phyloP scores from a whole-genome alignment of 2,888 invertebrate genomes.

The Sipunculus nudus region DNA sequence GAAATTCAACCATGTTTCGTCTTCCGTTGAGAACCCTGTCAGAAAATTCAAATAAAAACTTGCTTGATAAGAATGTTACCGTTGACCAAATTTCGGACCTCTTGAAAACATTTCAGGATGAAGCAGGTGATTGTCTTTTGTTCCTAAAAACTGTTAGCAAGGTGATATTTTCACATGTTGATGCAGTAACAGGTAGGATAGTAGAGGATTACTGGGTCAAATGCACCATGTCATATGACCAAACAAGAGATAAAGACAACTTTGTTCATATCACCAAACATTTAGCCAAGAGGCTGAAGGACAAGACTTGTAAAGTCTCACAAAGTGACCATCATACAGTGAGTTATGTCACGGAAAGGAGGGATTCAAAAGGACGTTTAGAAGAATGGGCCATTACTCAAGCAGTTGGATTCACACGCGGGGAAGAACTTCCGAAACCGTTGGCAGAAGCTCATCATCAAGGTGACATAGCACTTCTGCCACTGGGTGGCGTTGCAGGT shows the following conservation, averaged over 20 bases:
- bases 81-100: constrained; percentile 30
- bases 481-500: constrained; percentile 34
- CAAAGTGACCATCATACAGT: too few relatives aligned
- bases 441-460: constrained; percentile 34
- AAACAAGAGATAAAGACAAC: too few relatives aligned
- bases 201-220: too few relatives aligned
- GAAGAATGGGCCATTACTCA: too few relatives aligned
- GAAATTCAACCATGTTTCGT: constrained; percentile 50
- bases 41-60: constrained; percentile 45
- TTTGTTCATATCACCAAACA: too few relatives aligned
- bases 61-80: constrained; percentile 38
- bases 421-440: constrained; percentile 31
- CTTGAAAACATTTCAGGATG: constrained; percentile 40
- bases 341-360: too few relatives aligned
- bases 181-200: constrained; percentile 16
- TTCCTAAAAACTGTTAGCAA: constrained; percentile 50
- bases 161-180: constrained; percentile 40
- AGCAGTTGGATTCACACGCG: too few relatives aligned
- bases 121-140: constrained; percentile 45
- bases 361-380: too few relatives aligned
- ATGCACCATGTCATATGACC: too few relatives aligned
- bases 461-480: constrained; percentile 38
- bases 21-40: constrained; percentile 56
- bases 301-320: too few relatives aligned
- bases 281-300: too few relatives aligned